These are phyloP conservation scores for Bostrychus sinensis DNA, from an alignment of 2,113 vertebrate genomes.

Conservation along the genomic window DNA sequence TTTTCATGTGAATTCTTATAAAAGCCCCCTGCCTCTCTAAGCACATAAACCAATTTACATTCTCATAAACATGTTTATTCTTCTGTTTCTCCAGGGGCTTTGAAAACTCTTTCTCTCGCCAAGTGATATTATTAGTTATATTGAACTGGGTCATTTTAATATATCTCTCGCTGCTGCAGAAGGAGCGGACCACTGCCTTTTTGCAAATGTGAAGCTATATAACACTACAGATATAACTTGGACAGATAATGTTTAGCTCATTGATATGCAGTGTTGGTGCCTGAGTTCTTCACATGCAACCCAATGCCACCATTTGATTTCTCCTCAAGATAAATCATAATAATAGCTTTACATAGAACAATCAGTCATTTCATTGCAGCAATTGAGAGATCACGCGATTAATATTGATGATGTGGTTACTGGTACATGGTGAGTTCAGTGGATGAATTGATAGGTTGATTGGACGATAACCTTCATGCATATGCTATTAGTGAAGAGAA, in stretches of 20 bases:
- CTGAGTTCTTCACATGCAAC: not conserved
- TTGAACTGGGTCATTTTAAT: constrained; percentile 43
- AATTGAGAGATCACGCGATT: not conserved
- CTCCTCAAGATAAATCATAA: not conserved
- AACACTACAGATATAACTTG: constrained; percentile 16
- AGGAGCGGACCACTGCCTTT: constrained; percentile 20
- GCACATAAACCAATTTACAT: constrained; percentile 45
- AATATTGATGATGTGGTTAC: constrained; percentile 2
- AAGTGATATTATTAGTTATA: constrained; percentile 34
- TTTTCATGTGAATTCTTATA: constrained; percentile 35
- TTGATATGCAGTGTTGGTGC: not conserved
- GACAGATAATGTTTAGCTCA: not conserved
- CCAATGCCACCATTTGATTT: not conserved
- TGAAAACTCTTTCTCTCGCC: constrained; percentile 12
- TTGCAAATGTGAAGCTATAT: constrained; percentile 11
- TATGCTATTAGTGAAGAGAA: not conserved
- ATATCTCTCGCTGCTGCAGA: constrained; percentile 15
- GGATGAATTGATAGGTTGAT: not conserved
- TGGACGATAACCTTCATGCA: not conserved
- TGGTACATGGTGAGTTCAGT: not conserved
- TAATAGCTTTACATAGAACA: not conserved
- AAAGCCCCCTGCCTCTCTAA: constrained; percentile 20
- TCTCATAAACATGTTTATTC: constrained; percentile 47
- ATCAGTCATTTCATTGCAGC: not conserved
- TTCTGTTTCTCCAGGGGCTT: constrained; percentile 33